Percentiles rank a stretch among this genome's conserved stretches.
These are phyloP conservation scores for Patella ulyssiponensis DNA, from an alignment of 2,888 invertebrate species.

Conservation along the genomic window DNA sequence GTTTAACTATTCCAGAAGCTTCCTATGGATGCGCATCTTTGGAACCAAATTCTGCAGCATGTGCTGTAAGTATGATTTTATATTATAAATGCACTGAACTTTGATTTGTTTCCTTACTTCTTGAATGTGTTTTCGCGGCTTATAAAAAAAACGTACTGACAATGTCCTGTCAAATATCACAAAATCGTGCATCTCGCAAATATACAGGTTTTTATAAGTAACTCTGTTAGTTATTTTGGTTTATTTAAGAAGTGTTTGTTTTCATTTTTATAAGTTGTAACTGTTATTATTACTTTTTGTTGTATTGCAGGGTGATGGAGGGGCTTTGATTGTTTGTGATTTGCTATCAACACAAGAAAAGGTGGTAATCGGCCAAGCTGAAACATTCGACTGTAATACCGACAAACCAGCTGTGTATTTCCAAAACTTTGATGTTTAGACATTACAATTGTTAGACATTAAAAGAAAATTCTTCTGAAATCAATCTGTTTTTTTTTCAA, in stretches of 20 bases:
- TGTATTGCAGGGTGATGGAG: neutral
- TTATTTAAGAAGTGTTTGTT: neutral
- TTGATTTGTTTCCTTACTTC: too few relatives aligned
- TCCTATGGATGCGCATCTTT: neutral
- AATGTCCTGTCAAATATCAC: too few relatives aligned
- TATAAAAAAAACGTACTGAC: too few relatives aligned
- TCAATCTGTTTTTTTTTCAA: too few relatives aligned
- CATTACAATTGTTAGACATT: too few relatives aligned
- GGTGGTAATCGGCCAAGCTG: neutral
- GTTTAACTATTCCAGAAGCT: neutral
- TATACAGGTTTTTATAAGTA: too few relatives aligned
- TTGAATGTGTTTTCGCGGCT: too few relatives aligned
- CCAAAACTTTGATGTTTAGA: conserved; percentile 6
- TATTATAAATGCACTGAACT: too few relatives aligned
- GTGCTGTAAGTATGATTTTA: neutral
- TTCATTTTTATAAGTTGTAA: neutral
- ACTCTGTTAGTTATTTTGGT: too few relatives aligned
- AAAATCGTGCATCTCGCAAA: too few relatives aligned
- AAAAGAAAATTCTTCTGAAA: too few relatives aligned
- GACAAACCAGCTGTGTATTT: neutral
- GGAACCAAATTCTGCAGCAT: neutral
- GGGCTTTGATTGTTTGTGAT: neutral
- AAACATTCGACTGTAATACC: neutral
- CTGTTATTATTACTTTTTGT: neutral
- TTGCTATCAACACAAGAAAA: neutral